phyloP scores from a whole-genome alignment of 2,113 vertebrate genomes.

The Tragelaphus imberbis region DNA sequence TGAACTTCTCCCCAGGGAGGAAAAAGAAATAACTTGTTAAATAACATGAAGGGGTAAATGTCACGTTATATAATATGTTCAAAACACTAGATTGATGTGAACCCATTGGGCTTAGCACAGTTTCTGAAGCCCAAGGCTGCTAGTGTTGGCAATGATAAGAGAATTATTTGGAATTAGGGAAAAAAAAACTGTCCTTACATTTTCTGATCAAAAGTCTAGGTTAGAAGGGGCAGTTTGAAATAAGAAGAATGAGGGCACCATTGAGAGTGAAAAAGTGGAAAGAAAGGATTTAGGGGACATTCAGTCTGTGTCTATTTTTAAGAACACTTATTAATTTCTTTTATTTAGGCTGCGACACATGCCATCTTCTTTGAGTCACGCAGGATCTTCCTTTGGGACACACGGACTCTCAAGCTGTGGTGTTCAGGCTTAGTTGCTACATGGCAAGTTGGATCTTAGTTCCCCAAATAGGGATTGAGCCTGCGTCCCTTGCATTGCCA shows the following conservation, averaged over 20 bases:
- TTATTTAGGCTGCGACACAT: background rate
- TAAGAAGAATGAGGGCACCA: background rate
- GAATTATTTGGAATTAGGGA: background rate
- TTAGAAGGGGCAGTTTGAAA: background rate
- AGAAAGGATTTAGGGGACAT: background rate
- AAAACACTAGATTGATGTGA: background rate
- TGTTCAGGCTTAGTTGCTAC: background rate
- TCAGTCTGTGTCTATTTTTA: background rate
- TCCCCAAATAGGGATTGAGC: background rate
- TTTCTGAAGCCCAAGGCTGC: background rate
- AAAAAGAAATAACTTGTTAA: background rate
- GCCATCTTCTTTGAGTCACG: background rate
- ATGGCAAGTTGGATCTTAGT: background rate
- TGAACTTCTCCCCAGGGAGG: background rate
- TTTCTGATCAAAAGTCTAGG: background rate
- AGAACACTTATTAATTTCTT: background rate
- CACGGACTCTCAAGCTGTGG: accelerated
- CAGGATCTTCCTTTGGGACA: background rate
- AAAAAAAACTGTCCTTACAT: background rate
- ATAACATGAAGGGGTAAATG: background rate
- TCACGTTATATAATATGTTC: background rate
- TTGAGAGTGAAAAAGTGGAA: background rate
- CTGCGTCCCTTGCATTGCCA: background rate
- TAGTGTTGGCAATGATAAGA: background rate
- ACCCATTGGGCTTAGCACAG: background rate